Conservation (phyloP, 35 echinoderm and acorn worm genomes). For the Diadema setosum region DNA sequence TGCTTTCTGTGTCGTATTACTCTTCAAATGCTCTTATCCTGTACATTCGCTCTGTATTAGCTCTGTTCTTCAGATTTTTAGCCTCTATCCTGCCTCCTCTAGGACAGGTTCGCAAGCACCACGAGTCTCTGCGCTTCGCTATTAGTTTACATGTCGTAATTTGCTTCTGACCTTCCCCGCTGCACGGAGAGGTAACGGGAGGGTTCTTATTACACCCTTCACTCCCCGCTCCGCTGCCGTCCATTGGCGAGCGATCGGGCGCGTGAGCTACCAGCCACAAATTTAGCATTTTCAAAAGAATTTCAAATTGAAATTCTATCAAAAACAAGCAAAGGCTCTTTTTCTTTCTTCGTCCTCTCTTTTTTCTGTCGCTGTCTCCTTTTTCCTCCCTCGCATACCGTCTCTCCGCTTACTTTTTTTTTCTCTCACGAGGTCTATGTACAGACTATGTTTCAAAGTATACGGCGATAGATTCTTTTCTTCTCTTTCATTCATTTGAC, state of each 20-base stretch:
- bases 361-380: too few relatives aligned
- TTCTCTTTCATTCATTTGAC: slow-evolving; percentile 3
- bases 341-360: neutral
- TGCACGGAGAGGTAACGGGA: neutral
- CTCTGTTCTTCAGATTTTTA: neutral
- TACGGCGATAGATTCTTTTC: neutral
- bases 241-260: neutral
- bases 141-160: neutral
- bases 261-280: neutral
- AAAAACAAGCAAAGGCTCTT: slow-evolving; percentile 18
- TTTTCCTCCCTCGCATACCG: too few relatives aligned
- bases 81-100: too few relatives aligned
- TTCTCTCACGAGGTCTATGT: neutral
- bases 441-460: slow-evolving; percentile 9
- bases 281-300: slow-evolving; percentile 18
- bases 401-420: too few relatives aligned
- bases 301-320: slow-evolving; percentile 32
- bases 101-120: too few relatives aligned
- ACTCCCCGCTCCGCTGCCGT: neutral
- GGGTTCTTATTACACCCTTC: slow-evolving; percentile 2
- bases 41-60: neutral
- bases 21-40: neutral
- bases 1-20: neutral
- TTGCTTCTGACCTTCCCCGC: neutral
- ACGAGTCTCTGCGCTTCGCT: too few relatives aligned